Percentiles rank a stretch among this genome's conserved stretches.
phyloP scores from a whole-genome alignment of 2,888 invertebrate genomes.

The Acleris cristana region DNA sequence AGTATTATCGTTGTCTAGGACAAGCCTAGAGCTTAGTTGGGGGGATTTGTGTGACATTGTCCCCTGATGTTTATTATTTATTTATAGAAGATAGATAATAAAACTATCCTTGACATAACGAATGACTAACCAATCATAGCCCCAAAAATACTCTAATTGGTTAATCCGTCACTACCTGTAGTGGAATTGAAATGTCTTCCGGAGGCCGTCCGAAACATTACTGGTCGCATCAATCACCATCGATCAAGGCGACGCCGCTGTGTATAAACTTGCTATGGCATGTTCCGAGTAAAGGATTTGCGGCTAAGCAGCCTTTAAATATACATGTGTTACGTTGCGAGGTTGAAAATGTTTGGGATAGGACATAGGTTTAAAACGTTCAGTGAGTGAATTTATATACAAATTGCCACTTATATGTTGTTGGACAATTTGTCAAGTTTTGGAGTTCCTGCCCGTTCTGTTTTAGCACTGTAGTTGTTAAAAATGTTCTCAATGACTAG shows the following conservation, averaged over 20 bases:
- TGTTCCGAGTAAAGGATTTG: constrained; percentile 11
- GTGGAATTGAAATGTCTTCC: constrained; percentile 17
- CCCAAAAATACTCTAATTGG: constrained; percentile 17
- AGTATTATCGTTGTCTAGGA: no score
- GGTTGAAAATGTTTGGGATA: neutral
- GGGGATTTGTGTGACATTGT: no score
- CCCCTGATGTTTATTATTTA: no score
- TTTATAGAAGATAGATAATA: neutral
- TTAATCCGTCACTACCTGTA: constrained; percentile 26
- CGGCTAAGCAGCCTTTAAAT: neutral
- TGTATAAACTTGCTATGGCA: constrained; percentile 5
- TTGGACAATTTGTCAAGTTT: no score
- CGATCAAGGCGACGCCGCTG: constrained; percentile 21
- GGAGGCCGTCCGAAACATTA: constrained; percentile 10
- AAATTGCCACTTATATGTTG: no score
- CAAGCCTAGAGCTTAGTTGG: no score
- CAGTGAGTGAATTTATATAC: no score
- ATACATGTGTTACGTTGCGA: neutral
- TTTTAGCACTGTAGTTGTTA: no score
- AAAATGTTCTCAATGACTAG: no score
- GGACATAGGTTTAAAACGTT: no score
- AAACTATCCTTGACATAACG: constrained; percentile 1
- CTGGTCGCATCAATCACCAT: constrained; percentile 16
- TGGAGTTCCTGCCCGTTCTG: no score
- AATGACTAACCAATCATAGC: constrained; percentile 6